Percentiles rank a stretch among this genome's conserved stretches.
These are phyloP conservation scores for Coregonus clupeaformis DNA, from an alignment of 2,113 vertebrate species.

Conservation along the genomic window DNA sequence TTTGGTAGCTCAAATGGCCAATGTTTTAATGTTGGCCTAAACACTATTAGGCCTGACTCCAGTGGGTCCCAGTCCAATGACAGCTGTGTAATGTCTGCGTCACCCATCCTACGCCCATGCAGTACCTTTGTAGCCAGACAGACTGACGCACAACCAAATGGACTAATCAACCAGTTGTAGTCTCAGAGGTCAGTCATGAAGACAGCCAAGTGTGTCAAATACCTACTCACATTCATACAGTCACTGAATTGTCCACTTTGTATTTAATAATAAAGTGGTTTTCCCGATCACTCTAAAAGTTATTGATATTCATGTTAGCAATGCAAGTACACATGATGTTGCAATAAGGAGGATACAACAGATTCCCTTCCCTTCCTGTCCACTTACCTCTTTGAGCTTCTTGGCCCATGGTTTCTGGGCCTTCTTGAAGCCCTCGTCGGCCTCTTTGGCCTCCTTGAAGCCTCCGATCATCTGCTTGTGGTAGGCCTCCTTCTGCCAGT, in stretches of 20 bases:
- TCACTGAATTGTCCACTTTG: background rate
- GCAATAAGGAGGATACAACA: background rate
- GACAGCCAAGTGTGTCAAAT: background rate
- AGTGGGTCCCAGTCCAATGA: background rate
- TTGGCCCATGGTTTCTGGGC: constrained; percentile 99
- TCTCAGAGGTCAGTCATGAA: background rate
- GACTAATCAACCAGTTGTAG: background rate
- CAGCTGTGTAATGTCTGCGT: background rate
- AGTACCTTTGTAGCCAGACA: background rate
- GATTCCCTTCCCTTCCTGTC: no score
- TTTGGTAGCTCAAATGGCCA: no score
- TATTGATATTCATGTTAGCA: no score
- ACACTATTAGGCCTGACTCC: background rate
- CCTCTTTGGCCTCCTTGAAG: constrained; percentile 97
- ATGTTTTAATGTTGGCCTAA: no score
- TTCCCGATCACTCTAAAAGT: no score
- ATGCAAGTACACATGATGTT: background rate
- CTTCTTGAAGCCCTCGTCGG: constrained; percentile 96
- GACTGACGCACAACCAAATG: background rate
- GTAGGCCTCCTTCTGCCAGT: constrained; percentile 98
- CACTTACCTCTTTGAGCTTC: constrained; percentile 93
- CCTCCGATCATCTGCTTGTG: constrained; percentile 98
- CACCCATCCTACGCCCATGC: background rate
- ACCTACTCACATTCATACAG: background rate
- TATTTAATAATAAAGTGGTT: background rate